Evolutionary conservation across 2,113 vertebrate genomes (phyloP).

Genomic region (Callaeas wilsoni): DNA sequence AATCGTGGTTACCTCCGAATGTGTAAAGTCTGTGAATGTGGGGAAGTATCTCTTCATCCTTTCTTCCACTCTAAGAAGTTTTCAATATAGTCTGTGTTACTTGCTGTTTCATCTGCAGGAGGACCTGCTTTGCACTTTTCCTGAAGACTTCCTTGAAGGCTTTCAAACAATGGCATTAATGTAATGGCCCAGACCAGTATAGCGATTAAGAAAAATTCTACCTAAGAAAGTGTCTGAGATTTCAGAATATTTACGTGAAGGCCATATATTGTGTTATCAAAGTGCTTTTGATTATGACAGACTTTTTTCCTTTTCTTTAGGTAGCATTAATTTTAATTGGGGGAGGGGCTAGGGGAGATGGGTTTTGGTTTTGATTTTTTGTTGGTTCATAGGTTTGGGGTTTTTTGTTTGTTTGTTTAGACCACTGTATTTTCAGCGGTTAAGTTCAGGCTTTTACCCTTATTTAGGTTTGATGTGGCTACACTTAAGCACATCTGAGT

Average conservation of each 20-base stretch:
- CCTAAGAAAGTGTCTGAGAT: neutral
- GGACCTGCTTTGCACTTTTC: neutral
- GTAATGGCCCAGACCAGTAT: neutral
- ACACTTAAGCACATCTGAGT: neutral
- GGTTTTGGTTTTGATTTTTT: neutral
- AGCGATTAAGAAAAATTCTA: neutral
- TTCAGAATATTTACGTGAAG: neutral
- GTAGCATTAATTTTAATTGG: neutral
- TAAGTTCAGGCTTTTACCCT: neutral
- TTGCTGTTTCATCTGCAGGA: neutral
- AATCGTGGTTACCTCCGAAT: neutral
- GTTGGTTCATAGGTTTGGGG: neutral
- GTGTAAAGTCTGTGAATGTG: neutral
- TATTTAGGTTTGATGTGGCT: neutral
- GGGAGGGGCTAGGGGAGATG: fast-evolving
- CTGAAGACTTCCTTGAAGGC: neutral
- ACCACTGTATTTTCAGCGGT: neutral
- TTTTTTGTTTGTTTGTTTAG: neutral
- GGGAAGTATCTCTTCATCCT: neutral
- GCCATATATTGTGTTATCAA: neutral
- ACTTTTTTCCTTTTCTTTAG: neutral
- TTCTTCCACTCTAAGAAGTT: neutral
- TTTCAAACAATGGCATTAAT: neutral
- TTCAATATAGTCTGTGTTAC: neutral
- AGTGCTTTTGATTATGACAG: neutral